These are phyloP conservation scores for Chaetops frenatus DNA, from an alignment of 2,113 vertebrate genomes.

Conservation along the genomic window DNA sequence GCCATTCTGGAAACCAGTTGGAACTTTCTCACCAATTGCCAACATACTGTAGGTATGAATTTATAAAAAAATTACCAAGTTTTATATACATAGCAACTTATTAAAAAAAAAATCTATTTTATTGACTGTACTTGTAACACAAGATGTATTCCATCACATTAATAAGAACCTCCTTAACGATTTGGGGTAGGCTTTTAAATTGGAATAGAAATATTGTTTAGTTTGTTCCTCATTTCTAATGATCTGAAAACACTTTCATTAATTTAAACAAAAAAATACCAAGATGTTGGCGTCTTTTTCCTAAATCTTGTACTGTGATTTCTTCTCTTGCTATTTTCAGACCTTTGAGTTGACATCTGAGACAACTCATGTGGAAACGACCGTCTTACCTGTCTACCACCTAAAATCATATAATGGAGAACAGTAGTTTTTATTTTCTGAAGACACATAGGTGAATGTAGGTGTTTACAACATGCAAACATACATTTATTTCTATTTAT, in stretches of 20 bases:
- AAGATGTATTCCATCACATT: background rate
- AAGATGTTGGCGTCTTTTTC: background rate
- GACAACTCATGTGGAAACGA: background rate
- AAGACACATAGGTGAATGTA: background rate
- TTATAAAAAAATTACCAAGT: background rate
- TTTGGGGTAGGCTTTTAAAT: background rate
- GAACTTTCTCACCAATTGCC: background rate
- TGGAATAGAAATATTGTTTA: background rate
- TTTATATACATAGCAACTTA: background rate
- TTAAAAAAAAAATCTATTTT: background rate
- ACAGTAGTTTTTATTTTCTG: background rate
- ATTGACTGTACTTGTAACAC: background rate
- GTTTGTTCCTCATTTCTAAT: background rate
- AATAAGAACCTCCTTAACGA: background rate
- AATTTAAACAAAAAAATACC: background rate
- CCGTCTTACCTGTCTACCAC: background rate
- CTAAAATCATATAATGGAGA: background rate
- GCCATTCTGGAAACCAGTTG: background rate
- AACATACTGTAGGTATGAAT: background rate
- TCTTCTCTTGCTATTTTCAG: background rate
- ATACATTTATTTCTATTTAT: background rate
- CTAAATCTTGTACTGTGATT: background rate
- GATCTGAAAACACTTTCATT: background rate
- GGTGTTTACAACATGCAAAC: background rate
- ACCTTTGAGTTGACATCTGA: background rate